Base-by-base conservation (phyloP, 2,797 vertebrate genomes). In the Lithobates pipiens region DNA sequence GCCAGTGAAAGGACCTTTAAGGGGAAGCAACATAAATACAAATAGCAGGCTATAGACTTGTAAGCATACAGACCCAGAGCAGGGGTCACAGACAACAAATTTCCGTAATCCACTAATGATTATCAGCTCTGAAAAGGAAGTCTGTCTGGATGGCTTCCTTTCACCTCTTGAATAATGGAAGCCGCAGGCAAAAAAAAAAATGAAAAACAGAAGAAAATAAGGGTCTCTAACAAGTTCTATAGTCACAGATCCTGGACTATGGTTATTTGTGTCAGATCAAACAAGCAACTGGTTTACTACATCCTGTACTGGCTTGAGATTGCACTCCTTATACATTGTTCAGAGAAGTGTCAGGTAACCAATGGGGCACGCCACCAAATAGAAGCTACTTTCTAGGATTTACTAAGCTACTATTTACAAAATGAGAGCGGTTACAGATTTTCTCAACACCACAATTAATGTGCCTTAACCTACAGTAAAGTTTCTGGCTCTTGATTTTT, bases 121-220 rank as follows among this genome's bases (percentile, higher is more conserved):
- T 84, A 90, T 88, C 83, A 90, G 88, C 90, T 88, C 87, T 91
- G 88, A 90, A 91, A 92, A 91, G 90, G 87, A 92, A 90, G 88
- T 89, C 83, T 92, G 90, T 94, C 93, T 95, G 89, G 86, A 90
- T 88, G 80, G 89, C 90, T 94, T 95, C 93, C 93, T 93, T 92
- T 91, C 88, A 89, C 88, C 89, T 91, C 89, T 88, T 91, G 92
- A 93, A 91, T 91, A 91, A 92, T 32, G 88, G 76, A 91, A 91
- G 91, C 91, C 91, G 89, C 89, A 89, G 92, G 91, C 88, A 89
- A 92, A 90, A 89, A 89, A 92, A 90, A 89, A 88, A 93, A 91
- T 88, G 89, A 70, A 89, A 92, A 90, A 88, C 88, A 57, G 80
- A 77, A 77, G 44, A 25, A 65, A 84, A 75, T 50, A 80, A 73